These are phyloP conservation scores for Halichondria panicea DNA, from an alignment of 37 sponge, comb jelly and placozoan species.

Conservation along the genomic window DNA sequence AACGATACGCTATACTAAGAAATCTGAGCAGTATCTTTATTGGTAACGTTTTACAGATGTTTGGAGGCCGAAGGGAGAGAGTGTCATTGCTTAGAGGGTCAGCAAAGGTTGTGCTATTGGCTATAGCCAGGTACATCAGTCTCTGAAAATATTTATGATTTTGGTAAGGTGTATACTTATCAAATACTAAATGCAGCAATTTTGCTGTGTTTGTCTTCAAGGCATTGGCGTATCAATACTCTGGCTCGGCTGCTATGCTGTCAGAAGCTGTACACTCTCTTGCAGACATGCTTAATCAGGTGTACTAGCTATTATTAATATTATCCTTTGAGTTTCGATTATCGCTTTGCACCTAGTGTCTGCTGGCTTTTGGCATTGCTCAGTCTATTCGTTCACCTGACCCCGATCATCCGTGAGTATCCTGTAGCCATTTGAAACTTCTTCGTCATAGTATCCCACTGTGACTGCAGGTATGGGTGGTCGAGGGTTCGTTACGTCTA, in stretches of 20 bases:
- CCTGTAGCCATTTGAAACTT: neutral
- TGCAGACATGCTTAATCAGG: conserved; percentile 95
- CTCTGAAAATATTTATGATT: neutral
- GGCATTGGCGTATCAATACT: conserved; percentile 81
- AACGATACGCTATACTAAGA: no score
- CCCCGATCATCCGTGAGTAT: conserved; percentile 93
- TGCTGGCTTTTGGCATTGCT: conserved; percentile 90
- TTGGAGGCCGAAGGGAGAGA: conserved; percentile 68
- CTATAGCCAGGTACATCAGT: conserved; percentile 88
- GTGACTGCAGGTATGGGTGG: conserved; percentile 79
- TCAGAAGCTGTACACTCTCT: conserved; percentile 97
- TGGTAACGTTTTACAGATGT: conserved; percentile 40
- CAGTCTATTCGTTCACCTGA: conserved; percentile 89
- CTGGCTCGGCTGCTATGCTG: conserved; percentile 94
- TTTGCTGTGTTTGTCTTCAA: conserved; percentile 80
- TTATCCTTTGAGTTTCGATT: no score
- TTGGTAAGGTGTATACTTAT: neutral
- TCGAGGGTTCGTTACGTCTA: conserved; percentile 93
- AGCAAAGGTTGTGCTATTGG: conserved; percentile 80
- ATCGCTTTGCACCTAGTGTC: conserved; percentile 57
- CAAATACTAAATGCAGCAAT: conserved; percentile 61
- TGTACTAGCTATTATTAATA: conserved; percentile 9
- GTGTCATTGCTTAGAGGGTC: conserved; percentile 74
- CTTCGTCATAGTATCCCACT: no score
- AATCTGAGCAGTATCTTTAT: no score